Evolutionary conservation across 1,140 invertebrate species (phyloP), one percentile per base, ranked within the genome.

Genomic region (Spodoptera litura): DNA sequence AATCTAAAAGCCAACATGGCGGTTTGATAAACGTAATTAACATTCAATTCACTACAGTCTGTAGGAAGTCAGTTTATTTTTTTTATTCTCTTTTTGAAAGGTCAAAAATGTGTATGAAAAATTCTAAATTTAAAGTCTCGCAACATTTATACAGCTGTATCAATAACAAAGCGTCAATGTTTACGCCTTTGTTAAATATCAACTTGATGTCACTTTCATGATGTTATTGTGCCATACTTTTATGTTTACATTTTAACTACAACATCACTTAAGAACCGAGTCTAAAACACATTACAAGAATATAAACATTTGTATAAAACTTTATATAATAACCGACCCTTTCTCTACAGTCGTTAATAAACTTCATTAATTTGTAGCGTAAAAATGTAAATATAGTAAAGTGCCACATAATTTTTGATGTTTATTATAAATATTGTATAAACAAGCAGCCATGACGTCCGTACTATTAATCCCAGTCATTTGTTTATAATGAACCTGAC

Each of bases 401-500:
- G n/a, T n/a, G 53, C 13, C 62, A 68, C 75, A 78, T 78, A 78
- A 61, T 78, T 78, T 78, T 53, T 61, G 66, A 78, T 71, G 76
- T 78, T 78, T 71, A 71, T 78, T 71, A 35, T 71, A 78, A 71
- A 59, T 78, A 68, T 75, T 64, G 59, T 64, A 73, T 79, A 61
- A 72, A 62, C 73, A 80, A 71, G 72, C 49, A 77, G 62, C 55
- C 64, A 64, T 78, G 71, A 71, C 66, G 58, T 71, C 71, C 27
- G n/a, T 66, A 11, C 27, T 76, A 66, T 66, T 76, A 66, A 66
- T 77, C 27, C 49, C 52, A 25, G 35, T 20, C 71, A 62, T 84
- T 83, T 79, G 76, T 79, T 79, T 79, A 78, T 85, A 84, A 83
- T 82, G 75, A 82, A 80, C 81, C 75, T 73, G 77, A 79, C 62